phyloP scores from a whole-genome alignment of 2,113 vertebrate genomes.

The Miniopterus natalensis region DNA sequence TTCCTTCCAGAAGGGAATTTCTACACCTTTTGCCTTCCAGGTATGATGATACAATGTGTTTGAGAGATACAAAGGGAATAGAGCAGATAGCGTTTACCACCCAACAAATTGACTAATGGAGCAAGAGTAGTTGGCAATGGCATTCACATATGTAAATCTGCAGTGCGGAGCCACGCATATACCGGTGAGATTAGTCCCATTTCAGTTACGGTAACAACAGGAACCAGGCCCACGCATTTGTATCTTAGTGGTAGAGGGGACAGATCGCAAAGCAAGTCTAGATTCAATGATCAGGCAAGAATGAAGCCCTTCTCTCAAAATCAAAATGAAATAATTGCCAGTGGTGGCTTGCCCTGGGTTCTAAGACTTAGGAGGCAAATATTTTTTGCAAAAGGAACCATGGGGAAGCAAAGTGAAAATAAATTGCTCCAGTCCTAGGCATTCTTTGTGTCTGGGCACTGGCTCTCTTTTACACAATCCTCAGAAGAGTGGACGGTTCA shows the following conservation, averaged over 20 bases:
- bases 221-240: background rate
- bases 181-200: constrained; percentile 25
- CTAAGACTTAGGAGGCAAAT: constrained; percentile 45
- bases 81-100: background rate
- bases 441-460: constrained; percentile 1
- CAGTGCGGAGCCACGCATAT: background rate
- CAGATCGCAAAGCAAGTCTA: constrained; percentile 54
- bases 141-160: constrained; percentile 56
- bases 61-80: constrained; percentile 46
- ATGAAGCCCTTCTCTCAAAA: constrained; percentile 36
- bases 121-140: constrained; percentile 65
- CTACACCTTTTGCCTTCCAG: constrained; percentile 15
- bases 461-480: background rate
- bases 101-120: background rate
- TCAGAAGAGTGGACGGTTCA: constrained; percentile 25
- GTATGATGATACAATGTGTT: background rate
- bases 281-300: constrained; percentile 56
- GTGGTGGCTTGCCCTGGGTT: constrained; percentile 45
- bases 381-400: background rate
- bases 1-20: background rate
- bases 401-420: constrained; percentile 62
- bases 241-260: constrained; percentile 16
- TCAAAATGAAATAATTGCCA: constrained; percentile 64
- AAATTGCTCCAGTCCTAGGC: constrained; percentile 23
- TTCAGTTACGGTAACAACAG: constrained; percentile 57